Conservation (phyloP, 2,797 vertebrate species). For the Danio choprae region DNA sequence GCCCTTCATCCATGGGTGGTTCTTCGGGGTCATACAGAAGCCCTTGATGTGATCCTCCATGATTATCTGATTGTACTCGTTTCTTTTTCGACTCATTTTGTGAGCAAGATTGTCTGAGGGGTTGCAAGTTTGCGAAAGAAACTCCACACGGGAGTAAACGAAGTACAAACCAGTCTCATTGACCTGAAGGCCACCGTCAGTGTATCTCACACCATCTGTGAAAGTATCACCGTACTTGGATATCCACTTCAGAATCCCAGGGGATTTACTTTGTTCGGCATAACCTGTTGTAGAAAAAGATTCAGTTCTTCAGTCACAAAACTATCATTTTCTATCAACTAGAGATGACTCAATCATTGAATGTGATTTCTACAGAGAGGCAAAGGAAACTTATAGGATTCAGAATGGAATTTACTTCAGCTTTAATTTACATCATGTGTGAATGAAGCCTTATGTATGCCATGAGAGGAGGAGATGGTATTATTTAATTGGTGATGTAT, state of each 20-base stretch:
- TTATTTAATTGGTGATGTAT: too few species aligned
- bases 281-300: slow-evolving; percentile 62
- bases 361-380: too few species aligned
- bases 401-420: too few species aligned
- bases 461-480: too few species aligned
- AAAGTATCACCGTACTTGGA: slow-evolving; percentile 75
- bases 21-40: slow-evolving; percentile 69
- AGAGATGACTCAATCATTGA: too few species aligned
- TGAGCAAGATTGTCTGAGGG: slow-evolving; percentile 71
- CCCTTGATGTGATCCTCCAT: slow-evolving; percentile 82
- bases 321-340: too few species aligned
- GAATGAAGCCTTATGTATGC: too few species aligned
- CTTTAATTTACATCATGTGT: too few species aligned
- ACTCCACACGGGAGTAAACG: slow-evolving; percentile 89
- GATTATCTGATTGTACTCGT: slow-evolving; percentile 63
- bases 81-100: slow-evolving; percentile 74
- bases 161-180: slow-evolving; percentile 89
- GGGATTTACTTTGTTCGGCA: neutral
- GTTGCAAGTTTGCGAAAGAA: slow-evolving; percentile 77
- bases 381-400: too few species aligned
- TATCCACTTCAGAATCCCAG: slow-evolving; percentile 85
- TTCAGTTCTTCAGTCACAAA: neutral
- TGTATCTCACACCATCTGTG: slow-evolving; percentile 79
- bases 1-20: slow-evolving; percentile 78
- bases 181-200: slow-evolving; percentile 79